Evolutionary conservation across 2,113 vertebrate genomes (phyloP), one percentile per base, ranked within the genome.

Genomic region (Aphyosemion australe): DNA sequence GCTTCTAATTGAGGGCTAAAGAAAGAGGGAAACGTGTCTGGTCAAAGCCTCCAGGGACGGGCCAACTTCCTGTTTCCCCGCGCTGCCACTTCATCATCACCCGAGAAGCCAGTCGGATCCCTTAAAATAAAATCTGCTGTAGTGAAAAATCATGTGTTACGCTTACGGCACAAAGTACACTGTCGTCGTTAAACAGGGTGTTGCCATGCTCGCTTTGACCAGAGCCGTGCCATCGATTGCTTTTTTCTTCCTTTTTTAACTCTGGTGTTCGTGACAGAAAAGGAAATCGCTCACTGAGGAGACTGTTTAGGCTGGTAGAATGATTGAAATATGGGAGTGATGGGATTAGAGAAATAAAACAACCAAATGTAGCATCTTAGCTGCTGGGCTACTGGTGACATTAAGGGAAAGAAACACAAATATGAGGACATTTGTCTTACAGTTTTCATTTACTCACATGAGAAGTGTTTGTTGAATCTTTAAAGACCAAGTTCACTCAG

Each of bases 1-100:
- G 76, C 83, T 90, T 89, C 84, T 90, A 90, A 92, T 90, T 90
- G 85, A 86, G 65, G 86, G 80, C 85, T 85, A 89, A 85, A 90
- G 84, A 88, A 84, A 87, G 82, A 85, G 70, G 61, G 85, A 87
- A 90, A 88, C 74, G 85, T 80, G 85, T 86, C 86, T 89, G 86
- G 88, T 89, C 88, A 89, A 82, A 91, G 86, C 80, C 88, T 83
- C 78, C 49, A 42, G 84, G 86, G 86, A 90, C 75, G 80, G 73
- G 75, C 60, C 71, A 53, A 80, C 83, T 84, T 83, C 76, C 75
- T 76, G 61, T 84, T 75, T 87, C 82, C 84, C 69, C 10, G 4
- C 47, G 9, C 83, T 76, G 80, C 78, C 86, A 83, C 86, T 82
- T 87, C 83, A 84, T 90, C 88, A 82, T 85, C 83, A 69, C 72